Evolutionary conservation across 2,113 vertebrate genomes (phyloP).

Genomic region (Heloderma charlesbogerti): DNA sequence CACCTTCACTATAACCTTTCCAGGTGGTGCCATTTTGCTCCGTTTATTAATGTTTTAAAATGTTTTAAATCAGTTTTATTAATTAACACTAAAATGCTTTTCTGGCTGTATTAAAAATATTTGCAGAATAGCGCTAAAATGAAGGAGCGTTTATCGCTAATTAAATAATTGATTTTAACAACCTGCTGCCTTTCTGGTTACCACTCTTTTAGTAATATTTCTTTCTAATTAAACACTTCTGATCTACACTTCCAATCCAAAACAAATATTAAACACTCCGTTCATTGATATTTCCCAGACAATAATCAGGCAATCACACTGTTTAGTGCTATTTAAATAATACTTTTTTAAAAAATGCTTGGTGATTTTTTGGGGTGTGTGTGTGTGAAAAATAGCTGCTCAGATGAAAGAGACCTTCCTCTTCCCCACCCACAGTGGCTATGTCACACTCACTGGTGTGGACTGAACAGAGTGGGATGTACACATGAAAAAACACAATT

Average conservation of each 20-base stretch:
- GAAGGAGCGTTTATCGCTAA: neutral
- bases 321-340: neutral
- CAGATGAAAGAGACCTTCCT: neutral
- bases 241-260: neutral
- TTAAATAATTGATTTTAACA: slow-evolving; percentile 7
- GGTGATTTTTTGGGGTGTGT: too few relatives aligned
- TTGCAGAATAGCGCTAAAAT: neutral
- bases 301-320: neutral
- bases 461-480: neutral
- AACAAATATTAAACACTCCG: neutral
- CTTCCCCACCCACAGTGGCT: neutral
- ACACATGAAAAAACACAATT: neutral
- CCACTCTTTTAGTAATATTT: neutral
- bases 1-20: neutral
- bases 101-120: slow-evolving; percentile 1
- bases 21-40: neutral
- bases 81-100: neutral
- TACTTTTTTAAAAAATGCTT: neutral
- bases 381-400: neutral
- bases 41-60: neutral
- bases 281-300: neutral
- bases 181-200: neutral
- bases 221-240: neutral
- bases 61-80: neutral
- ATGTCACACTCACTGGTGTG: neutral